Evolutionary conservation across 2,888 invertebrate genomes (phyloP).

Genomic region (Incurvaria masculella): DNA sequence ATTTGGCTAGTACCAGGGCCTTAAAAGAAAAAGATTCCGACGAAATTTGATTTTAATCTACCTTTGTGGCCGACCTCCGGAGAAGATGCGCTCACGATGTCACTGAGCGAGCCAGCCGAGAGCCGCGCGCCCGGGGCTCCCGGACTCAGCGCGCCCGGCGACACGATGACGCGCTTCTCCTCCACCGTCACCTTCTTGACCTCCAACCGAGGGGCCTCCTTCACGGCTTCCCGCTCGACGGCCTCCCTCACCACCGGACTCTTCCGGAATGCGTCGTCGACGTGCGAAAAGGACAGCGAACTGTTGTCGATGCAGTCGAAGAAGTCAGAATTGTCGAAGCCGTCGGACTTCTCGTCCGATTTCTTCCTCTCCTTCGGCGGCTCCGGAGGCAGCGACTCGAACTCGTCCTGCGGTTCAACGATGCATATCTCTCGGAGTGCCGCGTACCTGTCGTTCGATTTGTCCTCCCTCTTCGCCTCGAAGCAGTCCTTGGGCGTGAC

Average conservation of each 20-base stretch:
- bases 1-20: too few relatives aligned
- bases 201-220: constrained; percentile 31
- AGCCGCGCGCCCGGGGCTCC: constrained; percentile 44
- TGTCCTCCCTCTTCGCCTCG: constrained; percentile 27
- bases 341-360: constrained; percentile 52
- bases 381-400: constrained; percentile 45
- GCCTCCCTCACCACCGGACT: constrained; percentile 32
- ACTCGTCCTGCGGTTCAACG: constrained; percentile 58
- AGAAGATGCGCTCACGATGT: constrained; percentile 62
- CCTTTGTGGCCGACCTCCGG: constrained; percentile 56
- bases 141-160: constrained; percentile 21
- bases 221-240: constrained; percentile 28
- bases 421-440: constrained; percentile 74
- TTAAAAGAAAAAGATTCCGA: too few relatives aligned
- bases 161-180: constrained; percentile 20
- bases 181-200: constrained; percentile 28
- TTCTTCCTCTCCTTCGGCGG: constrained; percentile 47
- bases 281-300: constrained; percentile 47
- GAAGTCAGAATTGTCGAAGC: constrained; percentile 51
- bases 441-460: constrained; percentile 68
- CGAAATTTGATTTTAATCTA: too few relatives aligned
- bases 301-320: constrained; percentile 53
- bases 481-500: constrained; percentile 30
- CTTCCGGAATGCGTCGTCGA: constrained; percentile 50
- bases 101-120: constrained; percentile 62